A percentile compares a stretch with the other conserved stretches of the same genome.
phyloP scores from a whole-genome alignment of 2,888 invertebrate genomes.

The Scaptomyza tumidula region DNA sequence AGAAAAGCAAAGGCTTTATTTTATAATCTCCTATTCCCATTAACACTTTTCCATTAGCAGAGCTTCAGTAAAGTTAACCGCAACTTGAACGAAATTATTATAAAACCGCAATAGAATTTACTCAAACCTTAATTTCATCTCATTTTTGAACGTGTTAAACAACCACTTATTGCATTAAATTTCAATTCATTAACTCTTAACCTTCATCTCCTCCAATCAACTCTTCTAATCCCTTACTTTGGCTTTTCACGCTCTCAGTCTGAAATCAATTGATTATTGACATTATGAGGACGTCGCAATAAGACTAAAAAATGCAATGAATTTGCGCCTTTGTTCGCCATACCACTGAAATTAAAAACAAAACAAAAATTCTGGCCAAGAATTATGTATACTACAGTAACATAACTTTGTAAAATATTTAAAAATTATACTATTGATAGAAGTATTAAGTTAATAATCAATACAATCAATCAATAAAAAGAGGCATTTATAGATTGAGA shows the following conservation, averaged over 20 bases:
- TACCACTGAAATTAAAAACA: not conserved
- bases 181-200: not conserved
- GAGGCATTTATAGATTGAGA: too few relatives aligned
- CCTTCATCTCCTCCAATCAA: not conserved
- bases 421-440: too few relatives aligned
- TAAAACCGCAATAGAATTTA: not conserved
- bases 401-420: too few relatives aligned
- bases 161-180: not conserved
- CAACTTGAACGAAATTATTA: not conserved
- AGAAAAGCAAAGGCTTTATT: not conserved
- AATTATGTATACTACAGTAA: too few relatives aligned
- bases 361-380: not conserved
- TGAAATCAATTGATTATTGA: not conserved
- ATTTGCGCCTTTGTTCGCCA: not conserved
- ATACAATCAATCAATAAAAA: too few relatives aligned
- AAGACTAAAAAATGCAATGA: not conserved
- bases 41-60: not conserved
- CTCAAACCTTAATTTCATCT: not conserved
- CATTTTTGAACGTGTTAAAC: not conserved
- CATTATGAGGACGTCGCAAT: not conserved
- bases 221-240: not conserved
- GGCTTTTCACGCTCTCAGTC: not conserved
- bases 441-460: too few relatives aligned
- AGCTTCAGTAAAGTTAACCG: not conserved
- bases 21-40: not conserved